Percentiles rank a stretch among this genome's conserved stretches.
These are phyloP conservation scores for Hylomyscus alleni DNA, from an alignment of 2,797 vertebrate species.

Conservation along the genomic window DNA sequence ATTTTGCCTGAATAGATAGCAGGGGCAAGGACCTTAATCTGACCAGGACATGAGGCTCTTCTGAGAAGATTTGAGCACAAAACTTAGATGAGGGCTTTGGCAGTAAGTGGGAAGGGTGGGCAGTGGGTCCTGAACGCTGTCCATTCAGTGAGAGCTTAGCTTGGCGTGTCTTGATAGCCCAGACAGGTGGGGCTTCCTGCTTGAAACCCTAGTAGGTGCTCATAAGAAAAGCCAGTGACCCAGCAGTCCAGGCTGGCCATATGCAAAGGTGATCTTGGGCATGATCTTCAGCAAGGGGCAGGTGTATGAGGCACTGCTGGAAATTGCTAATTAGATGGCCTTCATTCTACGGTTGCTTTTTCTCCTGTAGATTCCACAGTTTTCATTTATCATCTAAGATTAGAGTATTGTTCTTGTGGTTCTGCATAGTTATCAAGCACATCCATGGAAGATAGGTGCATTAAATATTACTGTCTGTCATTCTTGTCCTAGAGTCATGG, in stretches of 20 bases:
- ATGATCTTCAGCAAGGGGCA: not conserved
- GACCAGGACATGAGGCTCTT: not conserved
- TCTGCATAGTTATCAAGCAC: accelerated
- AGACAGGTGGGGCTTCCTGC: not conserved
- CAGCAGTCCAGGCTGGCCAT: not conserved
- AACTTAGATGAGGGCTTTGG: not conserved
- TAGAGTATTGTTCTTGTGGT: not conserved
- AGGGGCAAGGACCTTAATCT: not conserved
- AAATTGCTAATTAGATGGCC: not conserved
- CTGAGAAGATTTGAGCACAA: not conserved
- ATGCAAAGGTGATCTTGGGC: not conserved
- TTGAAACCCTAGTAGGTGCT: not conserved
- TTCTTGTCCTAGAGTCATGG: not conserved
- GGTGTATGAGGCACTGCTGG: not conserved
- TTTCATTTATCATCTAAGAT: not conserved
- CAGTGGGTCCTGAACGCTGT: not conserved
- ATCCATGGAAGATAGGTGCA: not conserved
- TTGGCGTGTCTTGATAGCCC: not conserved
- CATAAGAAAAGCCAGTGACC: not conserved
- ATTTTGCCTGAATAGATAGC: not conserved
- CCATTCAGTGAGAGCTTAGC: not conserved
- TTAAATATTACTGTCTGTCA: not conserved
- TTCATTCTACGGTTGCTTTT: not conserved
- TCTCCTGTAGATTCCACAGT: not conserved
- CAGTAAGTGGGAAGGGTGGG: not conserved